Evolutionary conservation across 2,888 invertebrate genomes (phyloP).

Genomic region (Hemicrepidius hirtus): DNA sequence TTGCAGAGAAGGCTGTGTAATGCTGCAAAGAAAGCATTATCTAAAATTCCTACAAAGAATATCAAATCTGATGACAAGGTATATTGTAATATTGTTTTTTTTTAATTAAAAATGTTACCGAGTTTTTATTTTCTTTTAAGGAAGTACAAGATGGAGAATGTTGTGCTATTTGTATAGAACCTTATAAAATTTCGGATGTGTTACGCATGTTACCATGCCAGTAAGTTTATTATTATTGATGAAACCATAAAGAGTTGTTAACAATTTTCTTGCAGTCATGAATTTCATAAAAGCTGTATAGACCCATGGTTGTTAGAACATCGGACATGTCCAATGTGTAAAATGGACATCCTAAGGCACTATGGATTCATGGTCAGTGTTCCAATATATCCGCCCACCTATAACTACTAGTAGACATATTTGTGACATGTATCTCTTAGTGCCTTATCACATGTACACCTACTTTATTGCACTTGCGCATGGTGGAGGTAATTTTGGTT

Average conservation of each 20-base stretch:
- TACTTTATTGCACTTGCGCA: constrained; percentile 58
- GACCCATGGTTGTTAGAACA: constrained; percentile 97
- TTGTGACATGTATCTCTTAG: constrained; percentile 61
- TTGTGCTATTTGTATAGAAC: constrained; percentile 96
- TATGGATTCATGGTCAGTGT: constrained; percentile 89
- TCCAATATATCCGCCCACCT: constrained; percentile 64
- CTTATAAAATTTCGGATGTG: constrained; percentile 90
- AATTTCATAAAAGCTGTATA: constrained; percentile 96
- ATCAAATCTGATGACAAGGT: constrained; percentile 92
- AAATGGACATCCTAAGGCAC: constrained; percentile 94
- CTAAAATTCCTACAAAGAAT: constrained; percentile 93
- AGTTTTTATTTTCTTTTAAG: constrained; percentile 68
- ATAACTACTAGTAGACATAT: constrained; percentile 60
- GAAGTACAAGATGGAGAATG: constrained; percentile 91
- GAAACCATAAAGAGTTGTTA: too few species aligned
- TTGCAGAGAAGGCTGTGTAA: constrained; percentile 89
- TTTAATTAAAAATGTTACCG: constrained; percentile 23
- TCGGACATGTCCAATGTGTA: constrained; percentile 97
- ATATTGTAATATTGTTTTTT: constrained; percentile 63
- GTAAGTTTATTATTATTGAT: constrained; percentile 75
- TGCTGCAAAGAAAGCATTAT: constrained; percentile 94
- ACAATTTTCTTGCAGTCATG: constrained; percentile 83
- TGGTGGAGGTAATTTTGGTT: constrained; percentile 67
- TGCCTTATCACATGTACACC: constrained; percentile 50
- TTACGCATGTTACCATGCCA: constrained; percentile 93